Percentiles rank a stretch among this genome's conserved stretches.
phyloP scores from a whole-genome alignment of 2,113 vertebrate species.

The Poicephalus meyeri region DNA sequence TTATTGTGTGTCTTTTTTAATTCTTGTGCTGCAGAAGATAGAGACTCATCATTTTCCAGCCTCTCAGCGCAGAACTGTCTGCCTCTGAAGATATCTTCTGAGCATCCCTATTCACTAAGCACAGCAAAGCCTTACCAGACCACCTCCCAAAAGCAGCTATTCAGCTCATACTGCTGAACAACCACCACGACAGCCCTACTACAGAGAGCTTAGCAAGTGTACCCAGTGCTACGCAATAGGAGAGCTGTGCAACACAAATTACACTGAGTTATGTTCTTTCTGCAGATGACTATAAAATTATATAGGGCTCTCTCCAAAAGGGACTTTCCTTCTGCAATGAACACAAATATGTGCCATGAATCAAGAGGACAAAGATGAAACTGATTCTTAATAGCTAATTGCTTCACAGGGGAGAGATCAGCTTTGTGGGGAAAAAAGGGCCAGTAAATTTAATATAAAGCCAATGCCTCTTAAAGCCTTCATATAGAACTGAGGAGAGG shows the following conservation, averaged over 20 bases:
- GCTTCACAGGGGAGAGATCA: constrained; percentile 26
- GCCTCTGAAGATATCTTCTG: not conserved
- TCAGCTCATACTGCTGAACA: not conserved
- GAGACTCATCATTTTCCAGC: not conserved
- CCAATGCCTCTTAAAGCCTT: not conserved
- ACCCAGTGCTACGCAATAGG: not conserved
- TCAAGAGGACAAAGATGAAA: constrained; percentile 29
- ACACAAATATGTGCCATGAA: constrained; percentile 21
- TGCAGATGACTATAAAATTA: constrained; percentile 46
- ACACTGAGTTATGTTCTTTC: constrained; percentile 36
- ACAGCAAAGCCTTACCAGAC: not conserved
- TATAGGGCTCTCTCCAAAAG: constrained; percentile 10
- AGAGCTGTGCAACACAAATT: constrained; percentile 36
- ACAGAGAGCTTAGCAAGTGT: not conserved
- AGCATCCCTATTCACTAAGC: not conserved
- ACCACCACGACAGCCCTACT: not conserved
- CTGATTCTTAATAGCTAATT: constrained; percentile 35
- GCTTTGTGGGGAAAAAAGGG: not conserved
- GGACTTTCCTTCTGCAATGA: constrained; percentile 26
- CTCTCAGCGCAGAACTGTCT: not conserved
- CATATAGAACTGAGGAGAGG: not conserved
- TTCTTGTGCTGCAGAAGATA: not conserved
- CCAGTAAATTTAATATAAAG: constrained; percentile 3
- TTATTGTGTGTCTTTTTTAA: not conserved
- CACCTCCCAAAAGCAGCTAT: not conserved